Conservation (phyloP, 2,113 vertebrate genomes). For the Hyla sarda region DNA sequence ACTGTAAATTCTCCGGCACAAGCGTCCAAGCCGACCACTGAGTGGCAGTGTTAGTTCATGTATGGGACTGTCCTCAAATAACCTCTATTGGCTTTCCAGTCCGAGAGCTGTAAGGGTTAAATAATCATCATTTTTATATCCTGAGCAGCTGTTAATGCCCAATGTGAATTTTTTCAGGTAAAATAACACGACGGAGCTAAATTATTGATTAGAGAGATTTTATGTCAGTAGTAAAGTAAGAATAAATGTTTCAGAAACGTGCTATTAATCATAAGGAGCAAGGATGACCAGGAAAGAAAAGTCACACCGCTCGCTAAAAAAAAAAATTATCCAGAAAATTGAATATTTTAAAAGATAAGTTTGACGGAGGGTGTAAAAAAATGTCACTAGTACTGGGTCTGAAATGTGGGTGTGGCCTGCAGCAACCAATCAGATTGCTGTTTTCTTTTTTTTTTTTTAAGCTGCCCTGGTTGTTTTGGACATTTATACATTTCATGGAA, state of each 20-base stretch:
- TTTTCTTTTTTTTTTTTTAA: no score
- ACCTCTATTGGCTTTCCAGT: slow-evolving; percentile 9
- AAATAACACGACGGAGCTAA: slow-evolving; percentile 43
- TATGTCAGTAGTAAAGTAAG: slow-evolving; percentile 44
- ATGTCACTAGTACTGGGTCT: no score
- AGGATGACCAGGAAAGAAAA: slow-evolving; percentile 1
- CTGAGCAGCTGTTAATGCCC: slow-evolving; percentile 41
- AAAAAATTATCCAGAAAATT: neutral
- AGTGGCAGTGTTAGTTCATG: slow-evolving; percentile 50
- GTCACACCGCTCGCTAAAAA: neutral
- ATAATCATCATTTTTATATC: slow-evolving; percentile 42
- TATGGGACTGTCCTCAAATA: slow-evolving; percentile 39
- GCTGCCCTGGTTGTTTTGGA: no score
- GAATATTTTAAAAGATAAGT: neutral
- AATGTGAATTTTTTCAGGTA: slow-evolving; percentile 32
- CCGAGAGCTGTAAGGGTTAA: neutral
- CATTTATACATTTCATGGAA: no score
- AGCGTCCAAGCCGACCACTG: slow-evolving; percentile 23
- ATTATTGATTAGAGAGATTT: slow-evolving; percentile 49
- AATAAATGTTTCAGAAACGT: slow-evolving; percentile 42
- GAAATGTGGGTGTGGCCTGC: no score
- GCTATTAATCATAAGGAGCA: slow-evolving; percentile 32
- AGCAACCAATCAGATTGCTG: no score
- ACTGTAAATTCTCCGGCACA: neutral
- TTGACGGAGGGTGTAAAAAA: neutral